Evolutionary conservation across 1,140 invertebrate genomes (phyloP), one percentile per base, ranked within the genome.

Genomic region (Potamilus streckersoni): DNA sequence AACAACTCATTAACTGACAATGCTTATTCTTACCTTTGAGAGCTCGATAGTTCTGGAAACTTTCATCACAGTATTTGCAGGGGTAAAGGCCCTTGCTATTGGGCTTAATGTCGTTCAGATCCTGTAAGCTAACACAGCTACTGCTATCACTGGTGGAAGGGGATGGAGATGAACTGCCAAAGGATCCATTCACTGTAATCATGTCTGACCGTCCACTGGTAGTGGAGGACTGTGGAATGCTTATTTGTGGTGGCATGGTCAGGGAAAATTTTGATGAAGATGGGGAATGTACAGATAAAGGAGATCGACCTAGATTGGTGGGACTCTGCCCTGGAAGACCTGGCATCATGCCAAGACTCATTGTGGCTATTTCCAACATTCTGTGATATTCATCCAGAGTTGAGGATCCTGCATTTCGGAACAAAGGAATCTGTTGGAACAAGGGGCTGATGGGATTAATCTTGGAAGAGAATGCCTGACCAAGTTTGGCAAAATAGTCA

Each of bases 1-100:
- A 49, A 49, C 38, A 49, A 49, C 5, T 49, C 38, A 49, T 49
- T 49, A 69, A 69, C n/a, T 61, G 62, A 74, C 20, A 19, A 57
- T 14, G 68, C 31, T 65, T 59, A 38, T 59, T 61, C 80, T 84
- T 75, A 87, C 87, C 80, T 84, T 88, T 87, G 16, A 88, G 71
- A 76, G 87, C 79, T 79, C 96, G 92, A n/a, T 97, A 90, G 86
- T 97, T 97, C 0, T 95, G 95, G 82, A 96, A 97, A 4, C 96
- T 93, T 0, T 93, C 93, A 0, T 92, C 92, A 88, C 96, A 98
- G 12, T 97, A 91, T 75, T 95, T 92, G 86, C 96, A 98, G 1
- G 96, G 95, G 83, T 97, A 97, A 85, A 72, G 57, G 55, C 62
- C 73, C 57, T 76, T 78, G 11, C 59, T 62, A 38, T 68, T 77